Conservation (phyloP, 2,113 vertebrate genomes). For the Chionomys nivalis region DNA sequence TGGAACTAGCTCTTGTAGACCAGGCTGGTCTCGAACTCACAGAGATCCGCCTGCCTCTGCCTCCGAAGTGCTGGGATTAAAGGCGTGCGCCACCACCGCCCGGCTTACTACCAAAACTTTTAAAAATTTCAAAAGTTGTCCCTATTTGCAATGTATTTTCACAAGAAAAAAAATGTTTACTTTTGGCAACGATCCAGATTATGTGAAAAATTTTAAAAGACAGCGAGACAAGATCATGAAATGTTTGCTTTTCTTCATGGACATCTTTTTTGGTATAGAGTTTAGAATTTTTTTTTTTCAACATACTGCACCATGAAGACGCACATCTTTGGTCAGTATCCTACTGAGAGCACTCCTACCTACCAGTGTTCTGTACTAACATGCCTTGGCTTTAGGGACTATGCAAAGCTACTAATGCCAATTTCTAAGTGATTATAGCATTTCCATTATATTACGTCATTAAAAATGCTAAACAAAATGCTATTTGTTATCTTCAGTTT, state of each 20-base stretch:
- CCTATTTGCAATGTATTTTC: background rate
- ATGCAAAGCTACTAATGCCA: background rate
- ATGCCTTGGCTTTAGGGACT: background rate
- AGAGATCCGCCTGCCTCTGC: too few relatives aligned
- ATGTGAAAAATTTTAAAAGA: conserved; percentile 2
- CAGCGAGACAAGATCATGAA: background rate
- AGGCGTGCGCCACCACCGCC: too few relatives aligned
- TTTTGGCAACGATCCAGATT: background rate
- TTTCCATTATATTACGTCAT: background rate
- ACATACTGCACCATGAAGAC: background rate
- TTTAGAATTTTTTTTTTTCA: background rate
- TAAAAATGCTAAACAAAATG: conserved; percentile 50
- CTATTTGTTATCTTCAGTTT: conserved; percentile 36
- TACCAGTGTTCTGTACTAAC: background rate
- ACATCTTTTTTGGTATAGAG: background rate
- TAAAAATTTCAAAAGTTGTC: background rate
- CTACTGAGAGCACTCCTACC: background rate
- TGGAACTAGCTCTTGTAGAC: too few relatives aligned
- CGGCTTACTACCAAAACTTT: background rate
- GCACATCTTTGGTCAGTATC: background rate
- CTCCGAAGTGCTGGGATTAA: too few relatives aligned
- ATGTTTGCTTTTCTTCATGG: background rate
- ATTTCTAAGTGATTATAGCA: background rate
- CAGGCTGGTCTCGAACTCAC: too few relatives aligned
- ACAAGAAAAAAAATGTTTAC: background rate